These are phyloP conservation scores for Rhyzopertha dominica DNA, from an alignment of 1,140 invertebrate genomes.

Conservation along the genomic window DNA sequence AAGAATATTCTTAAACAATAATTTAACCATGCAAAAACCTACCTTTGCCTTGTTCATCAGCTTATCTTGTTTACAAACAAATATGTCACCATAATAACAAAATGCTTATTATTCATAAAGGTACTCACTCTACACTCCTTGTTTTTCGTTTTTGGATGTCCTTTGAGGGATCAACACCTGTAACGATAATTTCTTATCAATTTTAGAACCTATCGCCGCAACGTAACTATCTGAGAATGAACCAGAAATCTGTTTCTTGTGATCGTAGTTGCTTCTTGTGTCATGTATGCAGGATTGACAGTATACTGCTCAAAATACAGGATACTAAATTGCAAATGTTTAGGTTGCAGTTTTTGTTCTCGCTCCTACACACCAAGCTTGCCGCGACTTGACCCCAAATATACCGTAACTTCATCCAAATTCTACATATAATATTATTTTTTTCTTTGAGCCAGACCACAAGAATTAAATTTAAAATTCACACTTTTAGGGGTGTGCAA, in stretches of 20 bases:
- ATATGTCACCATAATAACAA: conserved; percentile 12
- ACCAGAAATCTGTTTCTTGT: conserved; percentile 8
- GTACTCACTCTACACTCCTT: conserved; percentile 58
- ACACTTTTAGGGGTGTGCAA: not conserved
- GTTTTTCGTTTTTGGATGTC: conserved; percentile 56
- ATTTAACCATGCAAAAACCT: not conserved
- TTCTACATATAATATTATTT: not conserved
- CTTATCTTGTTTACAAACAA: not conserved
- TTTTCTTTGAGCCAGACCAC: not conserved
- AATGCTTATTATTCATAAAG: too few relatives aligned
- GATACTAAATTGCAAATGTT: conserved; percentile 3
- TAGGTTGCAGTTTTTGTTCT: not conserved
- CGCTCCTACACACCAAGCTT: not conserved
- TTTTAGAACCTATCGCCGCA: not conserved
- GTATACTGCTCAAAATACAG: not conserved
- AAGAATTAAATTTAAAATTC: not conserved
- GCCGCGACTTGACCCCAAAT: not conserved
- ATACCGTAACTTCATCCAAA: not conserved
- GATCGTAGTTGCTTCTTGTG: not conserved
- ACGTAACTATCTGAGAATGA: conserved; percentile 13
- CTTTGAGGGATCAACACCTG: conserved; percentile 57
- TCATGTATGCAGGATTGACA: not conserved
- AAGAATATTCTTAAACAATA: not conserved
- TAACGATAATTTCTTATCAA: conserved; percentile 26
- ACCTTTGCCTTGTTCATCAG: not conserved